phyloP scores from a whole-genome alignment of 2,888 invertebrate species.

The Spodoptera picta region DNA sequence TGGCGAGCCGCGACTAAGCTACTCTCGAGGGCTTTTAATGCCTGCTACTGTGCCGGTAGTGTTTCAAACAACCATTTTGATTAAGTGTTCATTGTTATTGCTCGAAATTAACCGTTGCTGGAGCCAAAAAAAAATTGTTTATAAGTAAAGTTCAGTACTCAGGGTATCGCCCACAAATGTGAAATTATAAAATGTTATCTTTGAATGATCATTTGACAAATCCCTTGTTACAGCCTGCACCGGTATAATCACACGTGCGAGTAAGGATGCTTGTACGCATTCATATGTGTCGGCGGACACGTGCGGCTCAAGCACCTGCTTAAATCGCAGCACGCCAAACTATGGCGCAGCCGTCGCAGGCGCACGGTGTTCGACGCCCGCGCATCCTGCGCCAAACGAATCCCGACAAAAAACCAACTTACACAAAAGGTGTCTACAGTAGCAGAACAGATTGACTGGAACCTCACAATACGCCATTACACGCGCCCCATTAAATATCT shows the following conservation, averaged over 20 bases:
- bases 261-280: constrained; percentile 20
- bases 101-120: constrained; percentile 7
- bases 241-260: constrained; percentile 14
- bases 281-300: constrained; percentile 46
- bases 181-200: constrained; percentile 1
- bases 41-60: constrained; percentile 44
- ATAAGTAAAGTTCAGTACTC: not conserved
- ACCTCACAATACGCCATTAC: constrained; percentile 70
- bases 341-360: constrained; percentile 36
- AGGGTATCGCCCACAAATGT: not conserved
- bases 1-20: constrained; percentile 61
- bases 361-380: constrained; percentile 18
- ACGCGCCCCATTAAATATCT: constrained; percentile 79
- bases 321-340: constrained; percentile 57
- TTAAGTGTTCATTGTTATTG: constrained; percentile 31
- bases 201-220: constrained; percentile 43
- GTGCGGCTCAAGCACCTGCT: constrained; percentile 65
- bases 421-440: constrained; percentile 55
- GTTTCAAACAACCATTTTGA: constrained; percentile 26
- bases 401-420: constrained; percentile 59
- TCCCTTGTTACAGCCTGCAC: constrained; percentile 51
- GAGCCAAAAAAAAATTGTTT: too few species aligned
- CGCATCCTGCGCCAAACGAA: constrained; percentile 59
- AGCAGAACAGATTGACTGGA: constrained; percentile 63
- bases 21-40: constrained; percentile 72